A percentile compares a stretch with the other conserved stretches of the same genome.
Conservation (phyloP, 2,888 invertebrate species). For the Zeuzera pyrina region DNA sequence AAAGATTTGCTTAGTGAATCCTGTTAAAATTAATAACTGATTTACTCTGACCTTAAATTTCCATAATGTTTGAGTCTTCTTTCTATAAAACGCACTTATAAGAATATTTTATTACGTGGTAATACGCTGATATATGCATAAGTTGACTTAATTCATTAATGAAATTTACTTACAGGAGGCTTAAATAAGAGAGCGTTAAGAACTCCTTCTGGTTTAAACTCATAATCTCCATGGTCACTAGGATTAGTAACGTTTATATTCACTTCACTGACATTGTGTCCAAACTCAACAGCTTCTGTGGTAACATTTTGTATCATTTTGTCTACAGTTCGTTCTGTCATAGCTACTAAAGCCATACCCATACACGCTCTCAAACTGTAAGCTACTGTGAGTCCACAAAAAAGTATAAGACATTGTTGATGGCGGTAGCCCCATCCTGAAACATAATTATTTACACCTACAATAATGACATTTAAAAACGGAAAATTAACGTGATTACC, state of each 20-base stretch:
- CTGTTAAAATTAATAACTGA: too few species aligned
- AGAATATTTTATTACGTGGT: too few species aligned
- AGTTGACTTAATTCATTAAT: too few species aligned
- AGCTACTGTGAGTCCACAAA: conserved; percentile 69
- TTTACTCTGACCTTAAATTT: too few species aligned
- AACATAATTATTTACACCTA: too few species aligned
- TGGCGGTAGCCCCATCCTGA: conserved; percentile 65
- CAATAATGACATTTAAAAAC: too few species aligned
- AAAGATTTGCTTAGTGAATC: too few species aligned
- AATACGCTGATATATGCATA: too few species aligned
- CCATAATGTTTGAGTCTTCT: too few species aligned
- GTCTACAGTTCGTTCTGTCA: conserved; percentile 37
- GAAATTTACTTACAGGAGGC: conserved; percentile 33
- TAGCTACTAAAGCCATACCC: conserved; percentile 78
- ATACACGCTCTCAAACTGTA: conserved; percentile 77
- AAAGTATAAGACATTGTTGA: conserved; percentile 72
- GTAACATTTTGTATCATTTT: neutral
- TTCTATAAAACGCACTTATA: too few species aligned
- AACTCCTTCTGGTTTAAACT: conserved; percentile 22
- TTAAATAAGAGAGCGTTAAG: conserved; percentile 30
- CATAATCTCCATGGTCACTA: conserved; percentile 3
- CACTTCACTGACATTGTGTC: neutral
- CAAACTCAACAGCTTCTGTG: neutral
- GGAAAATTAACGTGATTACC: too few species aligned
- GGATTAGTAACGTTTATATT: neutral